A percentile compares a stretch with the other conserved stretches of the same genome.
These are phyloP conservation scores for Cetonia aurata DNA, from an alignment of 2,888 invertebrate species.

Conservation along the genomic window DNA sequence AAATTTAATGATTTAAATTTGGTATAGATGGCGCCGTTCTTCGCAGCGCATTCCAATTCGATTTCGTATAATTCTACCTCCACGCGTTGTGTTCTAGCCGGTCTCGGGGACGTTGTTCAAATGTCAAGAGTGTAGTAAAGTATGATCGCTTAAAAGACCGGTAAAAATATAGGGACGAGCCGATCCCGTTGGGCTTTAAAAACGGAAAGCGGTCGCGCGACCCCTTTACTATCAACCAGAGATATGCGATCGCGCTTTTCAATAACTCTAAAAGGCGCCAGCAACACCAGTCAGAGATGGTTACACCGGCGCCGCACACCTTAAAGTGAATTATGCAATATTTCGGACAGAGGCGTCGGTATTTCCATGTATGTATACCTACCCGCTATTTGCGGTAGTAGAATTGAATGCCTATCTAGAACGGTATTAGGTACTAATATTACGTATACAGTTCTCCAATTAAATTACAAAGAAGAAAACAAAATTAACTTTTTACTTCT, in stretches of 20 bases:
- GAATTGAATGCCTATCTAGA: too few species aligned
- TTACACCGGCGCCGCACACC: slow-evolving; percentile 23
- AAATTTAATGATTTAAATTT: too few species aligned
- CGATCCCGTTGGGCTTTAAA: slow-evolving; percentile 44
- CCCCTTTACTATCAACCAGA: slow-evolving; percentile 63
- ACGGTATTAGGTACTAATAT: too few species aligned
- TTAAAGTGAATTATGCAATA: slow-evolving; percentile 38
- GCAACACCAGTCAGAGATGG: slow-evolving; percentile 40
- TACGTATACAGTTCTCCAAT: too few species aligned
- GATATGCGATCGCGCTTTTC: slow-evolving; percentile 65
- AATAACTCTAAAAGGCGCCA: slow-evolving; percentile 65
- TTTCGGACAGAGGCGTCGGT: slow-evolving; percentile 33
- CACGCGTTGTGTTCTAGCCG: background rate
- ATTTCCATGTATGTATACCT: too few species aligned
- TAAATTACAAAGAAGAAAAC: too few species aligned
- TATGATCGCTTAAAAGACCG: slow-evolving; percentile 46
- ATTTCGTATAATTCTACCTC: slow-evolving; percentile 18
- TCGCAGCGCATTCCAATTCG: slow-evolving; percentile 5
- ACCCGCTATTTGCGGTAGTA: too few species aligned
- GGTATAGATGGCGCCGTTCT: slow-evolving; percentile 2
- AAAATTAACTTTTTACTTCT: too few species aligned
- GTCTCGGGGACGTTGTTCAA: slow-evolving; percentile 38
- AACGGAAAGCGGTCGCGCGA: slow-evolving; percentile 47
- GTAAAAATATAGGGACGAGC: slow-evolving; percentile 31
- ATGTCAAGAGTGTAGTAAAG: slow-evolving; percentile 45